These are phyloP conservation scores for Drosophila bunnanda DNA, from an alignment of 2,888 invertebrate species.

Conservation along the genomic window DNA sequence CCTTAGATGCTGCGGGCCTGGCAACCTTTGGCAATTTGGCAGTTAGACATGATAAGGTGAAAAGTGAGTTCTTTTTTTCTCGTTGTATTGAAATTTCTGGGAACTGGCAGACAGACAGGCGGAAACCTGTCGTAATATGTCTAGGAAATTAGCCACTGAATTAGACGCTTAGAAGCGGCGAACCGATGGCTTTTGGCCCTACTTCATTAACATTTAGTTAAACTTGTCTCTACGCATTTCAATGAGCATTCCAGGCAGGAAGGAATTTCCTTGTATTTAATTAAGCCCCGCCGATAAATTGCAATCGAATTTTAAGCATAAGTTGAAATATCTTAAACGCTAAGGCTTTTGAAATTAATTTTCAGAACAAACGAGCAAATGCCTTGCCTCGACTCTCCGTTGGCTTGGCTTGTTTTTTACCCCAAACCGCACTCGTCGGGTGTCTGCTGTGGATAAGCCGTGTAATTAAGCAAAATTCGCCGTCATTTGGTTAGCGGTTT, in stretches of 20 bases:
- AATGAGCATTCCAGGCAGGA: slow-evolving; percentile 36
- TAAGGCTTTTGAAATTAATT: slow-evolving; percentile 51
- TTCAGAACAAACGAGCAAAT: slow-evolving; percentile 3
- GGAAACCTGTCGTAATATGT: slow-evolving; percentile 33
- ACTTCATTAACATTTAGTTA: slow-evolving; percentile 59
- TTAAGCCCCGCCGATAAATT: slow-evolving; percentile 61
- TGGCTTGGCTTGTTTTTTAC: background rate
- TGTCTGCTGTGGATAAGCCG: slow-evolving; percentile 45
- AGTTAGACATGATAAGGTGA: slow-evolving; percentile 64
- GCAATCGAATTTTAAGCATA: slow-evolving; percentile 66
- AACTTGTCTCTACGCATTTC: slow-evolving; percentile 44
- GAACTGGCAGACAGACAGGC: slow-evolving; percentile 15
- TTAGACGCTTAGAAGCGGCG: slow-evolving; percentile 19
- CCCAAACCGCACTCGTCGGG: slow-evolving; percentile 37
- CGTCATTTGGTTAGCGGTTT: slow-evolving; percentile 67
- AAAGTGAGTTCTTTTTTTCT: slow-evolving; percentile 37
- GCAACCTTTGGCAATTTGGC: slow-evolving; percentile 57
- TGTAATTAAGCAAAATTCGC: slow-evolving; percentile 71
- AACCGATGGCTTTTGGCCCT: slow-evolving; percentile 15
- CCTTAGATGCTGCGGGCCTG: slow-evolving; percentile 30
- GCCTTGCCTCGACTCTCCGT: too few relatives aligned
- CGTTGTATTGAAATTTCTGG: slow-evolving; percentile 18
- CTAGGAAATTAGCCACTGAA: slow-evolving; percentile 42
- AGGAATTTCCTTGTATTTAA: slow-evolving; percentile 74
- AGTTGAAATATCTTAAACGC: slow-evolving; percentile 17